Percentiles rank a stretch among this genome's conserved stretches.
Evolutionary conservation across 2,888 invertebrate genomes (phyloP).

Genomic region (Dugesia japonica): DNA sequence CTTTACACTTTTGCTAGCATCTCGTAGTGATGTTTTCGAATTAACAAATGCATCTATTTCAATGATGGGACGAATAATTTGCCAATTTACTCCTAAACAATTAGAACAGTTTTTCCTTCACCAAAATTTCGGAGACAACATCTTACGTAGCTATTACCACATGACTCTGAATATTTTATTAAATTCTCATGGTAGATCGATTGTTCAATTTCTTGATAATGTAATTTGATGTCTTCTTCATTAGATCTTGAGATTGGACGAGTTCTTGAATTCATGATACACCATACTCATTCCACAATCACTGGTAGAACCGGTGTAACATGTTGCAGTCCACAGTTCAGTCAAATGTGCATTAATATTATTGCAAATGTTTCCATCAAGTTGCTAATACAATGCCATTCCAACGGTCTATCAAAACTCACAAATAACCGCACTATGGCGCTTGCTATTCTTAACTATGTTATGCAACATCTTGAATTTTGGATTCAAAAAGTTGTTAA

Average conservation of each 20-base stretch:
- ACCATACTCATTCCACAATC: not conserved
- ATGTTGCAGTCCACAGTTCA: not conserved
- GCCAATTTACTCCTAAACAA: not conserved
- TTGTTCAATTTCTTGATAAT: too few relatives aligned
- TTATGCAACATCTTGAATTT: not conserved
- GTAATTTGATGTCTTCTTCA: too few relatives aligned
- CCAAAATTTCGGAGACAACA: not conserved
- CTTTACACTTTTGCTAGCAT: not conserved
- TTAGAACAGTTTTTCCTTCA: not conserved
- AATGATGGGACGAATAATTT: not conserved
- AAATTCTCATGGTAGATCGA: not conserved
- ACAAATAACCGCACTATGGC: not conserved
- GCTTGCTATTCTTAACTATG: not conserved
- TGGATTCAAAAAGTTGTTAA: conserved; percentile 7
- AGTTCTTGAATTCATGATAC: not conserved
- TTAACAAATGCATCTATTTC: not conserved
- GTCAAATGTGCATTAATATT: not conserved
- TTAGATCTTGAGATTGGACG: not conserved
- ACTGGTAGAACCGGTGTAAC: not conserved
- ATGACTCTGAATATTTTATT: not conserved
- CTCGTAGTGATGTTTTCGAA: not conserved
- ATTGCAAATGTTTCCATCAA: not conserved
- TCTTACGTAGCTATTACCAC: conserved; percentile 8
- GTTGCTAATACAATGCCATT: not conserved
- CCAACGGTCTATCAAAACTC: not conserved